Evolutionary conservation across 2,888 invertebrate genomes (phyloP).

Genomic region (Temnothorax ravouxi): DNA sequence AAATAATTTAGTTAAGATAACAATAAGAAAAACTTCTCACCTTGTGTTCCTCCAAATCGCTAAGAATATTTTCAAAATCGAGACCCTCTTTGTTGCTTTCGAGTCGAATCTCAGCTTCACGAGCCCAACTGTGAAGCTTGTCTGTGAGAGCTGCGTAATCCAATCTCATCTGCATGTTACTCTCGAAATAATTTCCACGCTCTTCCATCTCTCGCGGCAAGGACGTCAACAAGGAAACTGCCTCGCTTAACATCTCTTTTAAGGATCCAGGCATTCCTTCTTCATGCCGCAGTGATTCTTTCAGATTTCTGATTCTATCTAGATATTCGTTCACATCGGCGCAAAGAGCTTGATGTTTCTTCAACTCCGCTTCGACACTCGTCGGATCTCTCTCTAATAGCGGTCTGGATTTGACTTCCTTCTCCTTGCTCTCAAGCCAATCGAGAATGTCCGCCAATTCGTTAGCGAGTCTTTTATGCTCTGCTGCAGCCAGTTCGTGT

Average conservation of each 20-base stretch:
- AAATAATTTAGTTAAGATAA: background rate
- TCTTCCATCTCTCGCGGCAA: conserved; percentile 94
- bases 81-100: conserved; percentile 94
- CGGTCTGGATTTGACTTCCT: conserved; percentile 93
- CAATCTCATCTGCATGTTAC: conserved; percentile 92
- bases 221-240: conserved; percentile 92
- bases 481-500: conserved; percentile 95
- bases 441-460: conserved; percentile 94
- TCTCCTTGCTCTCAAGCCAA: conserved; percentile 94
- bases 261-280: conserved; percentile 93
- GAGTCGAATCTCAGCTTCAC: conserved; percentile 93
- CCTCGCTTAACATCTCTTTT: conserved; percentile 94
- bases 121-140: conserved; percentile 94
- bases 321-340: conserved; percentile 91
- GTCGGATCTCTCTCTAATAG: conserved; percentile 92
- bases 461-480: conserved; percentile 94
- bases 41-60: conserved; percentile 95
- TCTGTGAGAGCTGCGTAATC: conserved; percentile 93
- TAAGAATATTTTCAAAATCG: conserved; percentile 94
- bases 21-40: conserved; percentile 79
- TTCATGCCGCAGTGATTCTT: conserved; percentile 91
- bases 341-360: conserved; percentile 91
- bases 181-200: conserved; percentile 92
- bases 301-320: conserved; percentile 90
- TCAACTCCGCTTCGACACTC: conserved; percentile 93